phyloP scores from a whole-genome alignment of 1,140 invertebrate species.

The Diplogasteroides magnus region DNA sequence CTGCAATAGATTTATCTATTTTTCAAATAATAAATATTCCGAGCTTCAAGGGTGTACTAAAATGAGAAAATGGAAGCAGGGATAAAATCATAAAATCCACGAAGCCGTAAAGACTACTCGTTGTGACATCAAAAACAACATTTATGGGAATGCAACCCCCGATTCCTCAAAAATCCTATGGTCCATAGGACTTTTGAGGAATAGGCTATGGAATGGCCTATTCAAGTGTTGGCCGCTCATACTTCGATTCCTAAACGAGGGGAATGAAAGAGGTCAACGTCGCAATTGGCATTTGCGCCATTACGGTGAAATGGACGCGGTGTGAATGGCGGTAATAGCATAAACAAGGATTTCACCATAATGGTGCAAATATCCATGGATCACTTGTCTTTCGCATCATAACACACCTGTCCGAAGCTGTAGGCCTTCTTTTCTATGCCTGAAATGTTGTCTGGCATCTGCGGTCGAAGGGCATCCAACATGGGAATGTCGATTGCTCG shows the following conservation, averaged over 20 bases:
- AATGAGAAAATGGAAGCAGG: not conserved
- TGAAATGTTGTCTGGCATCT: conserved; percentile 14
- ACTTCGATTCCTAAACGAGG: too few species aligned
- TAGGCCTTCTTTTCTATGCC: conserved; percentile 25
- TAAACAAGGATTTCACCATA: not conserved
- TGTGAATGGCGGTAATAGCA: too few species aligned
- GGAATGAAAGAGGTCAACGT: too few species aligned
- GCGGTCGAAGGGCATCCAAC: conserved; percentile 15
- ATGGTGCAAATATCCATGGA: conserved; percentile 6
- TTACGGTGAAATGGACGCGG: too few species aligned
- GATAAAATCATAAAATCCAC: not conserved
- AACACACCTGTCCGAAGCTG: conserved; percentile 21
- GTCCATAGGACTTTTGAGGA: too few species aligned
- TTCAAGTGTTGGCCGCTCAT: too few species aligned
- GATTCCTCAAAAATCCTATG: too few species aligned
- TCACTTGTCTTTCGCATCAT: not conserved
- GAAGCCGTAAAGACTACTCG: too few species aligned
- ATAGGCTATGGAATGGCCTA: too few species aligned
- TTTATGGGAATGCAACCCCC: too few species aligned
- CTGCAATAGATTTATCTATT: conserved; percentile 6
- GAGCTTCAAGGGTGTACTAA: not conserved
- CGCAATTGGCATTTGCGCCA: too few species aligned
- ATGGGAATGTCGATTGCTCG: conserved; percentile 19
- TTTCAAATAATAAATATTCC: not conserved
- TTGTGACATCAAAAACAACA: too few species aligned